Base-by-base conservation (phyloP, 2,797 vertebrate species). In the Tolypeutes matacus region DNA sequence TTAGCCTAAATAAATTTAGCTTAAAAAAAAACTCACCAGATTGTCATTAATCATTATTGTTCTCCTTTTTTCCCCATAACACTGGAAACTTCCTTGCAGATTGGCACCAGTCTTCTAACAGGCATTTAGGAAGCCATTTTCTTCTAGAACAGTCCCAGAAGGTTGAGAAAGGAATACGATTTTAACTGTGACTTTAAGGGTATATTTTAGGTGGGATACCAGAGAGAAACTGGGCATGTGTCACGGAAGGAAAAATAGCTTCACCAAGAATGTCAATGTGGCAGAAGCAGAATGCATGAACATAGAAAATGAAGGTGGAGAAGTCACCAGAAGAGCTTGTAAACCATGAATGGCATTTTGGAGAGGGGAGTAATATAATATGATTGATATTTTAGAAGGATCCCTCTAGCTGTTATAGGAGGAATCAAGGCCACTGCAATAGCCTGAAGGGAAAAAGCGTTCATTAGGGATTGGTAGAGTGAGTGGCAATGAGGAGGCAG, bases 171-270 rank as follows among this genome's bases (percentile, higher is more conserved):
- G 62, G 49, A 17, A 53, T 9, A 1, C 29, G 67, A 17, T 5
- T 36, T 14, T 20, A 39, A 56, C 49, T 36, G 27, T 39, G 75
- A 39, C 76, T 21, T 14, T 25, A 53, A 34, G 70, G 49, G 70
- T 2, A 1, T n/a, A 34, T 53, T 18, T 34, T n/a, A 3, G 8
- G 15, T 7, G 4, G 34, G 21, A 15, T 23, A 11, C 17, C 18
- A 13, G 67, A 36, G 56, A 64, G 18, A 17, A 53, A 56, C 36
- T 39, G 46, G 53, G 9, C 14, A 1, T 15, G 60, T 15, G 62
- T 14, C 6, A 46, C 20, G 81, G 21, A 17, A 5, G 31, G 4
- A 20, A 84, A 34, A 20, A 18, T 31, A 1, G 23, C 12, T 29
- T 64, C 58, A n/a, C 7, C 14, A 82, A 25, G 23, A 51, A 18